These are phyloP conservation scores for Centropyge bicolor DNA, from an alignment of 2,797 vertebrate genomes.

Conservation along the genomic window DNA sequence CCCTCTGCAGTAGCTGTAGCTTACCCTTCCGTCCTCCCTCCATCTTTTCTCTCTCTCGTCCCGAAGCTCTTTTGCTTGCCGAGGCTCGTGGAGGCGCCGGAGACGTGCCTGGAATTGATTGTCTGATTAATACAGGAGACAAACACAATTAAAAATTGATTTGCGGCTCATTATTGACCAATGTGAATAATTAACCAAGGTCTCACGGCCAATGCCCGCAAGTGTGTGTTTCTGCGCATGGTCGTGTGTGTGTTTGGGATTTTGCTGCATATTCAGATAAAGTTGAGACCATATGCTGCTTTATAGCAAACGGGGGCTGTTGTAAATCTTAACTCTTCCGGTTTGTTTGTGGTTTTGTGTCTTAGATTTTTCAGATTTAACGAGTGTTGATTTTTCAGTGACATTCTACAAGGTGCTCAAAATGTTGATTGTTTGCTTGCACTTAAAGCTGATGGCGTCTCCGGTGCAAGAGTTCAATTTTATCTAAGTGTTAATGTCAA, in stretches of 20 bases:
- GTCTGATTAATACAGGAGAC: constrained; percentile 75
- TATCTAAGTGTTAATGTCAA: constrained; percentile 38
- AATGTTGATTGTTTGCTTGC: constrained; percentile 21
- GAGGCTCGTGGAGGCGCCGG: constrained; percentile 41
- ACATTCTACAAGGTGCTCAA: constrained; percentile 24
- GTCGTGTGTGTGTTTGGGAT: neutral
- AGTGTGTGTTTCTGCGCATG: constrained; percentile 15
- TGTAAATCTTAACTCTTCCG: constrained; percentile 13
- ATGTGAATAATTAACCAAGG: constrained; percentile 76
- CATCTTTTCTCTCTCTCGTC: constrained; percentile 24
- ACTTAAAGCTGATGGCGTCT: constrained; percentile 3
- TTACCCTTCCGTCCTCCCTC: constrained; percentile 32
- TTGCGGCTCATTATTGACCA: constrained; percentile 73
- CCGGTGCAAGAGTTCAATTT: constrained; percentile 9
- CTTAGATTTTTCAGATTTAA: constrained; percentile 16
- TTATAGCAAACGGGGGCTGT: neutral
- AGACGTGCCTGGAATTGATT: constrained; percentile 69
- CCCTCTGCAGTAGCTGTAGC: constrained; percentile 25
- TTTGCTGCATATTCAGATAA: constrained; percentile 4
- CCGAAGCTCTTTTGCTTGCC: constrained; percentile 39
- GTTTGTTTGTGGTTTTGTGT: neutral
- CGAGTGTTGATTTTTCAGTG: constrained; percentile 32
- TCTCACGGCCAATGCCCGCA: constrained; percentile 8
- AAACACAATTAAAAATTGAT: constrained; percentile 82
- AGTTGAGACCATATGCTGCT: neutral